Evolutionary conservation across 2,113 vertebrate genomes (phyloP), one percentile per base, ranked within the genome.

Genomic region (Lanius collurio): DNA sequence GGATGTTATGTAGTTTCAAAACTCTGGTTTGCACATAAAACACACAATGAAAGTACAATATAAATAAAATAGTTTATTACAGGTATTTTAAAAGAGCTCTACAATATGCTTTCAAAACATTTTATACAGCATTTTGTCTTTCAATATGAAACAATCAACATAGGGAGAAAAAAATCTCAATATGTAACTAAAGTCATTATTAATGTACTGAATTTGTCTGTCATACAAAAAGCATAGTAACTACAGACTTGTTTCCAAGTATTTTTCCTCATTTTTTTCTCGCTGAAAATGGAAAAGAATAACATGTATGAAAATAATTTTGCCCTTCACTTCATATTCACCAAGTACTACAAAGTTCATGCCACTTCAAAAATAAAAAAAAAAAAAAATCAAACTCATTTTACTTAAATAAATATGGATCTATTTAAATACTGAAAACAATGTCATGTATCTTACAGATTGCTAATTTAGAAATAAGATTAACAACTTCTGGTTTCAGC

Each of bases 121-220:
- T 89, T 96, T 83, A 93, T 95, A 97, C 82, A 91, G 49, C 91
- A 93, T 94, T 93, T 65, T 93, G 87, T 96, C 97, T 97, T 97
- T 97, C 96, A 97, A 96, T 97, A 97, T 96, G 95, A 98, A 98
- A 97, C 94, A 96, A 96, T 69, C 94, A 85, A 91, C 85, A 93
- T 2, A 60, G 71, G 67, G 22, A 86, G 89, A 89, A 94, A 96
- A 93, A 83, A 76, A 47, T 87, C 67, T 93, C 86, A 87, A 27
- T 70, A 85, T 76, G 21, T 59, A 89, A 63, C 41, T 75, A 39
- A 9, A 93, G 41, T 85, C 30, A 83, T 86, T 89, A 73, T 86
- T 93, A 87, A 93, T 33, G 14, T 83, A 97, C 79, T 77, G 30
- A 73, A 91, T 92, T 65, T 12, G 5, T 93, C 89, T 90, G 41